Conservation (phyloP, 2,113 vertebrate species). For the Desmodus rotundus region DNA sequence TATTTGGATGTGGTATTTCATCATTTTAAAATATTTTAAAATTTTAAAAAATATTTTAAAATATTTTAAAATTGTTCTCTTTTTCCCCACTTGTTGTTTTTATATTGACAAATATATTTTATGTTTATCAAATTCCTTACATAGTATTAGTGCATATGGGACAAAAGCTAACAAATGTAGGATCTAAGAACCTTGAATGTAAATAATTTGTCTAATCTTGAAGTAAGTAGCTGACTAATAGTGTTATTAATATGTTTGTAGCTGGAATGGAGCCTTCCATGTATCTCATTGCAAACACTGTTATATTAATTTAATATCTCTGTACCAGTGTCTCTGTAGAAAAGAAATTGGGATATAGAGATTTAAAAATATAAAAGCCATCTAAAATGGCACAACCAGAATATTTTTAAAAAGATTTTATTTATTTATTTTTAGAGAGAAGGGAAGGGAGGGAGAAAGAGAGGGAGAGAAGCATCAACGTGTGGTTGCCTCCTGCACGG, state of each 20-base stretch:
- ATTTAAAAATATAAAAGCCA: conserved; percentile 30
- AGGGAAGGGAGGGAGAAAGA: too few relatives aligned
- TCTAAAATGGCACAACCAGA: neutral
- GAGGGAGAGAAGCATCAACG: too few relatives aligned
- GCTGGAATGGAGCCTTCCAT: neutral
- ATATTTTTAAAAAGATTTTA: neutral
- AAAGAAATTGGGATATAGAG: neutral
- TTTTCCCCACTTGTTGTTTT: neutral
- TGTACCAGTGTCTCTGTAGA: neutral
- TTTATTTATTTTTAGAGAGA: too few relatives aligned
- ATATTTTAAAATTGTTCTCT: conserved; percentile 33
- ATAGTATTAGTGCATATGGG: neutral
- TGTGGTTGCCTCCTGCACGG: too few relatives aligned
- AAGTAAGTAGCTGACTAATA: conserved; percentile 14
- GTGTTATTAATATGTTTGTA: neutral
- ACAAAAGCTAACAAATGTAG: neutral
- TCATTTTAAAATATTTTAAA: conserved; percentile 27
- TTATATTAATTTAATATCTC: neutral
- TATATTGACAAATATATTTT: neutral
- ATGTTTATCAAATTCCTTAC: neutral
- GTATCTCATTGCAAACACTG: neutral
- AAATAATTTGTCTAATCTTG: neutral
- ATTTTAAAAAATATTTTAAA: neutral
- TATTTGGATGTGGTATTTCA: neutral
- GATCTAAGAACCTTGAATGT: neutral